Conservation (phyloP, 2,113 vertebrate species). For the Cyanocitta stelleri region DNA sequence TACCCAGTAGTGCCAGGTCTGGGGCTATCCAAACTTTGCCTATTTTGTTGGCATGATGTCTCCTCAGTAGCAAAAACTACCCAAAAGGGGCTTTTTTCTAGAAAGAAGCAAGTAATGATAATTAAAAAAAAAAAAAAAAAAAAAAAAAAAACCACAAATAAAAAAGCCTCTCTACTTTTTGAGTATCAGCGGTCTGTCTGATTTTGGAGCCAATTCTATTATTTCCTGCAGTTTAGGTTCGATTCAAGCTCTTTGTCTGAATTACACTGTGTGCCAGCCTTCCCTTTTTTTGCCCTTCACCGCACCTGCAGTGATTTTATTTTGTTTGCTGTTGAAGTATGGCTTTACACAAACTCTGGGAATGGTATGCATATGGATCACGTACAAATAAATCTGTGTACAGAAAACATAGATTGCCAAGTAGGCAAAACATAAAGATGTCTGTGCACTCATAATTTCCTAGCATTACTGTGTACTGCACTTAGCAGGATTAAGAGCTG, state of each 20-base stretch:
- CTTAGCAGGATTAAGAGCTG: conserved; percentile 6
- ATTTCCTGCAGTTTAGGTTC: background rate
- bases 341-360: background rate
- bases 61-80: background rate
- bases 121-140: background rate
- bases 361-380: conserved; percentile 23
- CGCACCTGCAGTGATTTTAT: background rate
- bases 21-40: background rate
- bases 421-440: conserved; percentile 42
- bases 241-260: background rate
- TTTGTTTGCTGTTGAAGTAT: background rate
- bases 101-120: background rate
- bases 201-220: background rate
- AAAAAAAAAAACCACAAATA: background rate
- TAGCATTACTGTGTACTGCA: background rate
- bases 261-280: background rate
- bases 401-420: conserved; percentile 41
- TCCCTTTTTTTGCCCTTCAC: background rate
- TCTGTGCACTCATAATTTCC: background rate
- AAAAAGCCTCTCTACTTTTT: background rate
- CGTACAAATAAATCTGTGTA: conserved; percentile 45
- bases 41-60: fast-evolving
- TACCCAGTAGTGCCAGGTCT: background rate
- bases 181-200: background rate
- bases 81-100: fast-evolving